Conservation (phyloP, 2,113 vertebrate species). For the Mobula hypostoma region DNA sequence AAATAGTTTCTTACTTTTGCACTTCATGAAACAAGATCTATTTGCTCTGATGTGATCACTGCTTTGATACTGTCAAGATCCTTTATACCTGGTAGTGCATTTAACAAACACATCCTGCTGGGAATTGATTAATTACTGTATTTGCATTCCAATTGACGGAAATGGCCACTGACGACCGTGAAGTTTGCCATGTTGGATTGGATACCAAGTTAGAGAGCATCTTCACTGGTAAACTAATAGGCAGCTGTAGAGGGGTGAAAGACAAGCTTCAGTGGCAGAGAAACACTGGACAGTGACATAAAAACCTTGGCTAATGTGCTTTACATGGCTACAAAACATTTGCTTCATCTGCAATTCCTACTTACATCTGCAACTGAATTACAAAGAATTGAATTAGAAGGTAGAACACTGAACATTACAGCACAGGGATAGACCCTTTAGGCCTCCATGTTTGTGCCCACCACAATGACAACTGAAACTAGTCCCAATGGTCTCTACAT, state of each 20-base stretch:
- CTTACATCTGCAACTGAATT: not conserved
- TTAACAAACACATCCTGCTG: not conserved
- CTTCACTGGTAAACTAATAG: not conserved
- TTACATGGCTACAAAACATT: too few species aligned
- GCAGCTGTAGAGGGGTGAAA: not conserved
- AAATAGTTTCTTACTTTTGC: not conserved
- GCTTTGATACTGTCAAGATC: not conserved
- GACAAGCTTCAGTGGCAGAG: not conserved
- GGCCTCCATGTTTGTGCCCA: too few species aligned
- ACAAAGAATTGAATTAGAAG: too few species aligned
- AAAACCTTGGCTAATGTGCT: too few species aligned
- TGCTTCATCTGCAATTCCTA: not conserved
- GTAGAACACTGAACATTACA: too few species aligned
- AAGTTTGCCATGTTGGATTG: too few species aligned
- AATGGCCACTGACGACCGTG: not conserved
- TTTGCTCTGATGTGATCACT: not conserved
- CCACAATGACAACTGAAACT: too few species aligned
- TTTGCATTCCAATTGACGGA: not conserved
- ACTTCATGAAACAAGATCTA: not conserved
- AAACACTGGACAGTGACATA: too few species aligned
- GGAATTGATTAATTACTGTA: not conserved
- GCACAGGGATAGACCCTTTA: too few species aligned
- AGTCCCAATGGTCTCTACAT: too few species aligned
- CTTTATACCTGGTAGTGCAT: not conserved
- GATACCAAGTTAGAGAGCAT: not conserved